These are phyloP conservation scores for Euglossa dilemma DNA, from an alignment of 1,140 invertebrate genomes.

Conservation along the genomic window DNA sequence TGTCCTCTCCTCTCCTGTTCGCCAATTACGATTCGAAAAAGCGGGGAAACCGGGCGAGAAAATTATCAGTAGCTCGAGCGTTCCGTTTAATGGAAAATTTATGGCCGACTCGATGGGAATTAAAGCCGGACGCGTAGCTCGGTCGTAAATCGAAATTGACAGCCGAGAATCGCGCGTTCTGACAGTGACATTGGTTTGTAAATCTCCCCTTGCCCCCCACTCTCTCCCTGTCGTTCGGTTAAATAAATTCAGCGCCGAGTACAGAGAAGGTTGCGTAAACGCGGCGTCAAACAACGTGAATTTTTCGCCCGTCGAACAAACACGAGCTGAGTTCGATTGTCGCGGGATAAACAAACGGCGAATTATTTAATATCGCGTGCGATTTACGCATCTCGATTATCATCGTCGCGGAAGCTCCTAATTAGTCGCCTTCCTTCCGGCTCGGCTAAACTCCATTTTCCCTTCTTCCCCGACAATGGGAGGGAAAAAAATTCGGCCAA, in stretches of 20 bases:
- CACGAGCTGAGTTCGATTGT: neutral
- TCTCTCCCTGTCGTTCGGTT: neutral
- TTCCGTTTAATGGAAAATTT: conserved; percentile 5
- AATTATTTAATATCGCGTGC: neutral
- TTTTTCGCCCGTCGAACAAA: neutral
- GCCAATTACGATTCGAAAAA: neutral
- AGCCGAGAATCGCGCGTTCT: neutral
- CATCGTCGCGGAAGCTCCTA: neutral
- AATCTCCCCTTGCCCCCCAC: neutral
- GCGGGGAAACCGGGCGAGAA: neutral
- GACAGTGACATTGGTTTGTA: neutral
- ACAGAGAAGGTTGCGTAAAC: neutral
- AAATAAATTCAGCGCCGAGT: conserved; percentile 19
- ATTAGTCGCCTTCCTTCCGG: neutral
- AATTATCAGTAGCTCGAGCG: neutral
- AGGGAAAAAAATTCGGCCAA: too few species aligned
- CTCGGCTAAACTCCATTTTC: neutral
- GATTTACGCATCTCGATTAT: neutral
- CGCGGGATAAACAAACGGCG: neutral
- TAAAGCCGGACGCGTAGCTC: neutral
- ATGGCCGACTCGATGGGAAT: neutral
- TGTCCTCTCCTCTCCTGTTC: too few species aligned
- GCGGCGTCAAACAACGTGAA: neutral
- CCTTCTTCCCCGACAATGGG: neutral
- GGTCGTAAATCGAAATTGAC: conserved; percentile 22